Evolutionary conservation across 2,888 invertebrate species (phyloP).

Genomic region (Galerucella calmariensis): DNA sequence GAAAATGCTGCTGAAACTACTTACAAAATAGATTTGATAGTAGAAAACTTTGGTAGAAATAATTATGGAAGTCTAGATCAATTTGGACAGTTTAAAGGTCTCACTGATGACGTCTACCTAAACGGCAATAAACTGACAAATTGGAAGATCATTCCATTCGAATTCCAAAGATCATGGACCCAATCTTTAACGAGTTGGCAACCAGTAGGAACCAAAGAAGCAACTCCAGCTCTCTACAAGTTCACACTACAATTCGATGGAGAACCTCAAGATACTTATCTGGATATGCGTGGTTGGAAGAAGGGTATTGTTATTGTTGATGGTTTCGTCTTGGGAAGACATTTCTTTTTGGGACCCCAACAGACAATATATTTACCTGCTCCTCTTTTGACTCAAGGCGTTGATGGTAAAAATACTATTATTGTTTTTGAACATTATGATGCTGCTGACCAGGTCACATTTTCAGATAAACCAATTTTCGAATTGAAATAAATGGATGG

Average conservation of each 20-base stretch:
- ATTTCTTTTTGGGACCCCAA: conserved; percentile 86
- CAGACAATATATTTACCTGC: conserved; percentile 84
- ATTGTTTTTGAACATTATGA: conserved; percentile 58
- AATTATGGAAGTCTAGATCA: conserved; percentile 66
- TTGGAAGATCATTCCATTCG: conserved; percentile 44
- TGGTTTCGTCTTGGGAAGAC: conserved; percentile 85
- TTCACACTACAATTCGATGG: conserved; percentile 33
- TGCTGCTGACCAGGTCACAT: conserved; percentile 43
- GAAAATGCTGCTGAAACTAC: conserved; percentile 50
- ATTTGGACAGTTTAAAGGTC: conserved; percentile 61
- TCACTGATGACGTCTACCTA: conserved; percentile 60
- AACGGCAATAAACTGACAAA: conserved; percentile 38
- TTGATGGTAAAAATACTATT: conserved; percentile 49
- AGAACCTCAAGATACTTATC: conserved; percentile 37
- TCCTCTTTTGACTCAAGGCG: conserved; percentile 71
- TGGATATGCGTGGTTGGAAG: conserved; percentile 45
- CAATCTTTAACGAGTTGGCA: conserved; percentile 57
- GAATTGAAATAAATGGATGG: neutral
- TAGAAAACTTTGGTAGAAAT: conserved; percentile 85
- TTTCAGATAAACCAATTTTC: conserved; percentile 50
- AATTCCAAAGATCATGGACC: conserved; percentile 55
- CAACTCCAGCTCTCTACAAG: conserved; percentile 45
- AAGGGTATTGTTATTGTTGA: conserved; percentile 74
- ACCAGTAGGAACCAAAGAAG: conserved; percentile 14
- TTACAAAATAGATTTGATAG: conserved; percentile 62